Conservation (phyloP, 2,797 vertebrate species). For the Alauda arvensis region DNA sequence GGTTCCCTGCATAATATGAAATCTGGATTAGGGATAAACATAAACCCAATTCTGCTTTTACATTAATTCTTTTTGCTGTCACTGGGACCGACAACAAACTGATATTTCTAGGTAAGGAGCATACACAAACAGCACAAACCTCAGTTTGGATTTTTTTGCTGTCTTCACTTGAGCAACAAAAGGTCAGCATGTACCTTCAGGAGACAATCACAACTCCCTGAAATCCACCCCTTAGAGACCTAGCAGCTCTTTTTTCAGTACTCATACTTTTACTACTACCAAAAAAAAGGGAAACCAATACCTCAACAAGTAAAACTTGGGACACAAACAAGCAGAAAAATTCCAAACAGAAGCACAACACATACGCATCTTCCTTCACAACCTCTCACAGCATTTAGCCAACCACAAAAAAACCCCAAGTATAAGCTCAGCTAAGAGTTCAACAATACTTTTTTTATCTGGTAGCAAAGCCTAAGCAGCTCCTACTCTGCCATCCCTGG, state of each 20-base stretch:
- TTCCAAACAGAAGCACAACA: not conserved
- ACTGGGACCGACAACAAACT: not conserved
- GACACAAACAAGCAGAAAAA: not conserved
- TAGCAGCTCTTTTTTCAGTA: not conserved
- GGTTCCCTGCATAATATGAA: not conserved
- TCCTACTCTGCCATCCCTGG: not conserved
- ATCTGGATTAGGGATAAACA: slow-evolving; percentile 41
- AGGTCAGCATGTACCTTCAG: not conserved
- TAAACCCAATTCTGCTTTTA: slow-evolving; percentile 22
- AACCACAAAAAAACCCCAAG: not conserved
- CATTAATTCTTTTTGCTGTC: slow-evolving; percentile 25
- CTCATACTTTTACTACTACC: not conserved
- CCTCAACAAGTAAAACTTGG: not conserved
- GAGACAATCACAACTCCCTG: not conserved
- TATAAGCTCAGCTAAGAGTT: not conserved
- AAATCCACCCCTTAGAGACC: not conserved
- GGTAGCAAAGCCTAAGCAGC: not conserved
- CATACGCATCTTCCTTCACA: not conserved
- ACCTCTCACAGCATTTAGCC: not conserved
- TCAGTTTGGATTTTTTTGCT: not conserved
- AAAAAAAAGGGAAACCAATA: not conserved
- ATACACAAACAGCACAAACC: not conserved
- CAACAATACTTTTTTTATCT: not conserved
- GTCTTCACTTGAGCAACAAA: not conserved
- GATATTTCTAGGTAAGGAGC: not conserved